Evolutionary conservation across 1,140 invertebrate genomes (phyloP), one percentile per base, ranked within the genome.

Genomic region (Coenobita brevimanus): DNA sequence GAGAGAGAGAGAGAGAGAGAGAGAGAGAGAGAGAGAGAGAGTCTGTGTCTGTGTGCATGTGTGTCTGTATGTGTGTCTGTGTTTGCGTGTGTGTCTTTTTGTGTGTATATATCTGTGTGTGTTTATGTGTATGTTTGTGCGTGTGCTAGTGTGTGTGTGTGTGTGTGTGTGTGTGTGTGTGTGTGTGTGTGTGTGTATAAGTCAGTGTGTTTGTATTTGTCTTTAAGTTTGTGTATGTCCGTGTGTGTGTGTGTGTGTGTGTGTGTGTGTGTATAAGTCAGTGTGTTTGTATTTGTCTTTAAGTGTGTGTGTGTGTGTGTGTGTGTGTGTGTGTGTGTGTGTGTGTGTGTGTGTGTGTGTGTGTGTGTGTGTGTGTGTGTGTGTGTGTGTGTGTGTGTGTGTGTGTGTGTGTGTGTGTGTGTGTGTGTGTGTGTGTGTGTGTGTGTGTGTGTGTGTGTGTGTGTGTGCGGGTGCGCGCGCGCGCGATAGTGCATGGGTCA

Each of bases 1-100:
- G 69, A 24, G 24, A 73, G 24, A 73, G 33, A 30, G 3, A 78
- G 41, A 38, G 41, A 46, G 41, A 38, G 41, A 78, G 75, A 78
- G 75, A 78, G 75, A 78, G 75, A 78, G 36, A 78, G 75, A 43
- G 75, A 78, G 41, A 78, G 75, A 78, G 41, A 78, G 75, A 46
- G 33, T n/a, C 36, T 30, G 41, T n/a, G n/a, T n/a, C n/a, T n/a
- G n/a, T n/a, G n/a, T n/a, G n/a, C n/a, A n/a, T n/a, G n/a, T n/a
- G n/a, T n/a, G n/a, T n/a, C n/a, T n/a, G n/a, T n/a, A n/a, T n/a
- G n/a, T n/a, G n/a, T n/a, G n/a, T n/a, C n/a, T n/a, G n/a, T n/a
- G n/a, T n/a, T n/a, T n/a, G n/a, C n/a, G n/a, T n/a, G n/a, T n/a
- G n/a, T n/a, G n/a, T n/a, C n/a, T n/a, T n/a, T n/a, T n/a, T n/a